These are phyloP conservation scores for Hapalemur alaotrensis DNA, from an alignment of 2,797 vertebrate genomes.

Conservation along the genomic window DNA sequence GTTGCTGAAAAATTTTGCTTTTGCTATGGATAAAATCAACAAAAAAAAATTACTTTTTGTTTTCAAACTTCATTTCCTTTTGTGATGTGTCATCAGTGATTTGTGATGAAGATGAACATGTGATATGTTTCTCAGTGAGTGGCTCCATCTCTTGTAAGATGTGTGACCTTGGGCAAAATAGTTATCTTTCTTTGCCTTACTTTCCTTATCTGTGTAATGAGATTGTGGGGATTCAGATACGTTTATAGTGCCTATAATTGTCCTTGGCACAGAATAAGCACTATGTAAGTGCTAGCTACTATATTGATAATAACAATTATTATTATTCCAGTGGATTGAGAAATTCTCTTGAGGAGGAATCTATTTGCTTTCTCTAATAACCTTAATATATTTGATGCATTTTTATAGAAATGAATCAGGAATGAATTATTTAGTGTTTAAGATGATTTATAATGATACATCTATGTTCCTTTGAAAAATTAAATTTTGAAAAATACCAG, in stretches of 20 bases:
- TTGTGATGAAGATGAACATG: background rate
- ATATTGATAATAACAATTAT: background rate
- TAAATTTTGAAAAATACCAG: slow-evolving; percentile 30
- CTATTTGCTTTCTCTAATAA: background rate
- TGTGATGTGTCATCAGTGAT: background rate
- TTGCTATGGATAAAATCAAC: background rate
- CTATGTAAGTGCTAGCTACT: background rate
- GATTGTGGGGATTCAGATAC: background rate
- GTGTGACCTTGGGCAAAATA: background rate
- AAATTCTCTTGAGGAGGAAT: background rate
- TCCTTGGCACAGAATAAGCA: background rate
- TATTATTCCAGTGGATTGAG: background rate
- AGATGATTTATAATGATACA: background rate
- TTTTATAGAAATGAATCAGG: background rate
- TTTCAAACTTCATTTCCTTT: background rate
- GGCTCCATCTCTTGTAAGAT: background rate
- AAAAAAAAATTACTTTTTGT: background rate
- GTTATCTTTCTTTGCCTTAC: background rate
- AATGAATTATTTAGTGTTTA: slow-evolving; percentile 32
- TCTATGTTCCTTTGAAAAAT: slow-evolving; percentile 34
- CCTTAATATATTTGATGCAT: background rate
- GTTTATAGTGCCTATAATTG: background rate
- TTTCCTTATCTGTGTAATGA: background rate
- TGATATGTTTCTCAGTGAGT: background rate
- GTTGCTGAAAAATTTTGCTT: background rate